Conservation (phyloP, 2,888 invertebrate genomes). For the Girardia tigrina region DNA sequence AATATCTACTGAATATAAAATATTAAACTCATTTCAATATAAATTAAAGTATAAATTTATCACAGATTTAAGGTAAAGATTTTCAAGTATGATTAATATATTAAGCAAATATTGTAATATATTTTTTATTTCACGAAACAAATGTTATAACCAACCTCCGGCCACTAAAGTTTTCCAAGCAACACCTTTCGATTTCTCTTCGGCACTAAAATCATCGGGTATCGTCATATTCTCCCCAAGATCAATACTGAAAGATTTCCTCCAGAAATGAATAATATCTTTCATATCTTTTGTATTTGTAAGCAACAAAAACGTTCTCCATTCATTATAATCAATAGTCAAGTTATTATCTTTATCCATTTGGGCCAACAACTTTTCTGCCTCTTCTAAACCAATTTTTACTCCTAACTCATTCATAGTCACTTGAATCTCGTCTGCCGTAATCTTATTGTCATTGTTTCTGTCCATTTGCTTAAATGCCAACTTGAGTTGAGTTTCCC, state of each 20-base stretch:
- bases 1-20: no score
- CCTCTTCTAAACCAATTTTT: conserved; percentile 67
- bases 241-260: conserved; percentile 59
- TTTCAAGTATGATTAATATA: no score
- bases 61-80: no score
- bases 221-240: conserved; percentile 81
- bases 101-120: no score
- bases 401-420: conserved; percentile 79
- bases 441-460: conserved; percentile 63
- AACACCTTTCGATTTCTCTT: conserved; percentile 79
- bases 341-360: conserved; percentile 86
- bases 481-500: conserved; percentile 75
- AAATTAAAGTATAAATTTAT: no score
- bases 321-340: conserved; percentile 82
- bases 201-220: conserved; percentile 84
- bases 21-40: no score
- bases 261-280: conserved; percentile 79
- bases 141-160: conserved; percentile 63
- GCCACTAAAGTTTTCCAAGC: conserved; percentile 94
- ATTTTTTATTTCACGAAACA: no score
- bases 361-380: conserved; percentile 70
- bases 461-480: conserved; percentile 80
- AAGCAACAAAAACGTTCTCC: conserved; percentile 78
- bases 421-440: conserved; percentile 67
- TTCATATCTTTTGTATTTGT: conserved; percentile 76